Evolutionary conservation across 2,888 invertebrate genomes (phyloP).

Genomic region (Dilophus febrilis): DNA sequence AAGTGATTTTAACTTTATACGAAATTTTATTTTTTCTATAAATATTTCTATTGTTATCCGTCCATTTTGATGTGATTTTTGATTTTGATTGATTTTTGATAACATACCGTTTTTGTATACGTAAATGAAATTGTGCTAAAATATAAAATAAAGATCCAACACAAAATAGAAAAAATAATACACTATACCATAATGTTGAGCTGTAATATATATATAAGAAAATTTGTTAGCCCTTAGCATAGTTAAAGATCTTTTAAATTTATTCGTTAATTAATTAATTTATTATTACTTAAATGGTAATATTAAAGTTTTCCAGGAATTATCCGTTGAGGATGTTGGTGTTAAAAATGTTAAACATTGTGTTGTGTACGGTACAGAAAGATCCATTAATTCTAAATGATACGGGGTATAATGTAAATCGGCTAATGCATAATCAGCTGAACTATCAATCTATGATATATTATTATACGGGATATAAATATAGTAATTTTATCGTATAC

Average conservation of each 20-base stretch:
- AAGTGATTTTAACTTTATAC: background rate
- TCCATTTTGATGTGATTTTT: no score
- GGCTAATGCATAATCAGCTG: conserved; percentile 56
- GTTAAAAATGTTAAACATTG: conserved; percentile 73
- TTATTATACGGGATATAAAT: background rate
- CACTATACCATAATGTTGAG: conserved; percentile 55
- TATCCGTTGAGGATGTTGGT: conserved; percentile 61
- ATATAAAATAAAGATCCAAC: conserved; percentile 48
- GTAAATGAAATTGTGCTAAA: conserved; percentile 34
- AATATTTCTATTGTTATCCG: no score
- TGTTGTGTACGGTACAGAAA: conserved; percentile 61
- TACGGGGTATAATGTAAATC: conserved; percentile 59
- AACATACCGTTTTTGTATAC: conserved; percentile 38
- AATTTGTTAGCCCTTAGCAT: no score
- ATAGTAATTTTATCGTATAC: no score
- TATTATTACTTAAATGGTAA: conserved; percentile 51
- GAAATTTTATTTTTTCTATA: background rate
- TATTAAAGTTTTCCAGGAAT: conserved; percentile 70
- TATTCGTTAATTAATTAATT: no score
- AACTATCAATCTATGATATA: conserved; percentile 30
- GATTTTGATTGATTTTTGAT: conserved; percentile 23
- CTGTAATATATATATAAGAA: conserved; percentile 27
- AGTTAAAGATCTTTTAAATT: no score
- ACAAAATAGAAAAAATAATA: conserved; percentile 46
- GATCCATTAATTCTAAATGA: conserved; percentile 49